These are phyloP conservation scores for Leptinotarsa haldemani DNA, from an alignment of 2,888 invertebrate species.

Conservation along the genomic window DNA sequence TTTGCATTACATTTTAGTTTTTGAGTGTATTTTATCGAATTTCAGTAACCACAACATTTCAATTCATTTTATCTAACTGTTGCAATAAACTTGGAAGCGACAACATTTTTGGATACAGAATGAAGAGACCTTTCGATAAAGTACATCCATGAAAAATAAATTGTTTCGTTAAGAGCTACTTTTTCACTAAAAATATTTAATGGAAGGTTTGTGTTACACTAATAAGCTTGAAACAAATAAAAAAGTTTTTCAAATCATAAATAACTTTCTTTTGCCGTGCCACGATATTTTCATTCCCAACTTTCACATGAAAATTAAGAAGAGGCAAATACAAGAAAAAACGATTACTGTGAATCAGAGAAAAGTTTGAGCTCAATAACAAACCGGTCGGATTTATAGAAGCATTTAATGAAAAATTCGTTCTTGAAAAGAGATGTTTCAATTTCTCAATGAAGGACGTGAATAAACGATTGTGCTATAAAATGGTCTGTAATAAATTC, in stretches of 20 bases:
- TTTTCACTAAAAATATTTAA: not conserved
- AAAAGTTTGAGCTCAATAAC: constrained; percentile 10
- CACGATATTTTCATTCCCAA: not conserved
- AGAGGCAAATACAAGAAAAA: constrained; percentile 13
- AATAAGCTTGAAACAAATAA: constrained; percentile 14
- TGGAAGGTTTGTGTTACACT: constrained; percentile 15
- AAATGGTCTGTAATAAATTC: too few species aligned
- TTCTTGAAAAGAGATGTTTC: not conserved
- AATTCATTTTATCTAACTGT: too few species aligned
- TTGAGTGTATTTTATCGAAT: too few species aligned
- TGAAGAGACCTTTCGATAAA: too few species aligned
- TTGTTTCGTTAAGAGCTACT: not conserved
- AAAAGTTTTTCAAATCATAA: constrained; percentile 9
- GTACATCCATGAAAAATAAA: not conserved
- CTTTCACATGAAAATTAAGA: constrained; percentile 11
- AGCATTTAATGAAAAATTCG: not conserved
- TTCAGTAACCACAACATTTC: too few species aligned
- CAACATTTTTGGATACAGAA: too few species aligned
- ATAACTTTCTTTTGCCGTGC: constrained; percentile 7
- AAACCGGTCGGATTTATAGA: constrained; percentile 6
- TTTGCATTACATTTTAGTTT: too few species aligned
- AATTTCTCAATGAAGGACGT: too few species aligned
- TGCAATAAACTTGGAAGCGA: too few species aligned
- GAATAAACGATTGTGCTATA: too few species aligned
- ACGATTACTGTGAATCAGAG: constrained; percentile 17